A percentile compares a stretch with the other conserved stretches of the same genome.
Conservation (phyloP, 2,888 invertebrate genomes). For the Dryadula phaetusa region DNA sequence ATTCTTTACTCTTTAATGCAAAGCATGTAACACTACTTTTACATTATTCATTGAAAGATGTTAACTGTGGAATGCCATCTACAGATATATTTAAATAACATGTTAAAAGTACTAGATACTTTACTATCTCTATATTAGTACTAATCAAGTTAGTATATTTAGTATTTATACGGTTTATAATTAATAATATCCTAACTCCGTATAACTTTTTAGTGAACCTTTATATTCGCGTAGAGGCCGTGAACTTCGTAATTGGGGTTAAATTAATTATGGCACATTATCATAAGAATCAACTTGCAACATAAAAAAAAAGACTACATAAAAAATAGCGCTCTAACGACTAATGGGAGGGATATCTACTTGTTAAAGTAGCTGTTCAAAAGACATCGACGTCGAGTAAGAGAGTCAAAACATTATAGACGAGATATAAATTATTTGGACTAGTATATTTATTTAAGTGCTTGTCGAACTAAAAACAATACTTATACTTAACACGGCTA, state of each 20-base stretch:
- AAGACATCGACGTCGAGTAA: slow-evolving; percentile 35
- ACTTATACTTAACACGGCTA: slow-evolving; percentile 51
- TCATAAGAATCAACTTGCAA: slow-evolving; percentile 53
- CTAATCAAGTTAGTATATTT: too few species aligned
- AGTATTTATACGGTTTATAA: neutral
- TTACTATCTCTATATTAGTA: neutral
- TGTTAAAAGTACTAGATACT: neutral
- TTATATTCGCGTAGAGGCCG: slow-evolving; percentile 20
- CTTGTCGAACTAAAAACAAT: slow-evolving; percentile 40
- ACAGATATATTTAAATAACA: neutral
- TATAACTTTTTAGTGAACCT: neutral
- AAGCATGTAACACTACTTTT: slow-evolving; percentile 48
- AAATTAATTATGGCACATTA: slow-evolving; percentile 75
- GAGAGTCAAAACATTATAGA: slow-evolving; percentile 43
- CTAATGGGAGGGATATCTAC: neutral
- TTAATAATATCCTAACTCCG: neutral
- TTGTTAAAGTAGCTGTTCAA: slow-evolving; percentile 36
- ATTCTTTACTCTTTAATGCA: slow-evolving; percentile 47
- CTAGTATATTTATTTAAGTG: slow-evolving; percentile 55
- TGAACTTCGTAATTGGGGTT: slow-evolving; percentile 70
- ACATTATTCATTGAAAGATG: slow-evolving; percentile 52
- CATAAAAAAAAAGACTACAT: slow-evolving; percentile 35
- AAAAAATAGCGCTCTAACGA: neutral
- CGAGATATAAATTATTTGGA: slow-evolving; percentile 51
- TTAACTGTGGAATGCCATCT: slow-evolving; percentile 40